These are phyloP conservation scores for Eidolon dupreanum DNA, from an alignment of 2,797 vertebrate species.

Conservation along the genomic window DNA sequence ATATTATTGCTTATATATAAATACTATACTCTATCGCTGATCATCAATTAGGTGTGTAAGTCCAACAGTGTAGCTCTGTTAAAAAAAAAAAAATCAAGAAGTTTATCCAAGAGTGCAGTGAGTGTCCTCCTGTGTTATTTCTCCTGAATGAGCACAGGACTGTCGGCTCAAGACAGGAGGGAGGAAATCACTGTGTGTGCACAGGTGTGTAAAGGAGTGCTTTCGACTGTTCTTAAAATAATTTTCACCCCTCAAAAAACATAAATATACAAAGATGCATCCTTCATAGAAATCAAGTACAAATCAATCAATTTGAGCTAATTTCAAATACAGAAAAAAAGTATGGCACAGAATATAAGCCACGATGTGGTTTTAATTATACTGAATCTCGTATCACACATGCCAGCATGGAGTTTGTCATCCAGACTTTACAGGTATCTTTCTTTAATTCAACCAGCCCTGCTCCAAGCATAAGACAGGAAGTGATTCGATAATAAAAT, in stretches of 20 bases:
- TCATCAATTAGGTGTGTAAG: slow-evolving; percentile 82
- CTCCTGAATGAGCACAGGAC: neutral
- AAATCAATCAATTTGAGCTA: slow-evolving; percentile 13
- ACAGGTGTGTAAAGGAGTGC: neutral
- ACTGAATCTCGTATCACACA: slow-evolving; percentile 42
- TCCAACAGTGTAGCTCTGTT: slow-evolving; percentile 49
- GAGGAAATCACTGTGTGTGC: neutral
- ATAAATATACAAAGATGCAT: slow-evolving; percentile 12
- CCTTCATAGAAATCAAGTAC: slow-evolving; percentile 61
- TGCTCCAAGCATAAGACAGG: slow-evolving; percentile 54
- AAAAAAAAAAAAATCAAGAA: neutral
- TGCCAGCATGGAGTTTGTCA: neutral
- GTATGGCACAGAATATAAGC: slow-evolving; percentile 84
- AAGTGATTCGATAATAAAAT: slow-evolving; percentile 47
- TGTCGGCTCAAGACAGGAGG: slow-evolving; percentile 44
- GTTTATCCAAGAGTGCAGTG: neutral
- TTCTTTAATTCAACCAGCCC: slow-evolving; percentile 50
- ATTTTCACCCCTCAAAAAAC: slow-evolving; percentile 22
- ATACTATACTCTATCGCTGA: slow-evolving; percentile 90
- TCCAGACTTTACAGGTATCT: neutral
- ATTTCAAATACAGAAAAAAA: slow-evolving; percentile 6
- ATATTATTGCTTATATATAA: slow-evolving; percentile 87
- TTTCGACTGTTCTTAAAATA: neutral
- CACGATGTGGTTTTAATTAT: slow-evolving; percentile 56
- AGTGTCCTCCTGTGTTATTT: slow-evolving; percentile 26